A percentile compares a stretch with the other conserved stretches of the same genome.
Evolutionary conservation across 2,888 invertebrate genomes (phyloP).

Genomic region (Drosophila monieri): DNA sequence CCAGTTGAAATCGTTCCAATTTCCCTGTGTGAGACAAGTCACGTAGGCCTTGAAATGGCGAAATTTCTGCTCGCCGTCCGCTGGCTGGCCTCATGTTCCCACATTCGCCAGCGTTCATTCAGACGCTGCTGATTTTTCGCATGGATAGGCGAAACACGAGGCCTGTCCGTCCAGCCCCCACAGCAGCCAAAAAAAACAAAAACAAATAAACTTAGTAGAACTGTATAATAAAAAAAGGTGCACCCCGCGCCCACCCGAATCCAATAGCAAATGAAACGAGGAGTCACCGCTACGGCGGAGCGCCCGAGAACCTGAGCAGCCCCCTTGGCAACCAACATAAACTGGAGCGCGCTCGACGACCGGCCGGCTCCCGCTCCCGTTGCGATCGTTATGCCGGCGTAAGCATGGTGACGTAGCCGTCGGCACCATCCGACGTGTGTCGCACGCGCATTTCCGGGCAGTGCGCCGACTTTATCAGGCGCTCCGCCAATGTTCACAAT

Average conservation of each 20-base stretch:
- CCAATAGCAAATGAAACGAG: constrained; percentile 15
- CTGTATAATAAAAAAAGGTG: constrained; percentile 22
- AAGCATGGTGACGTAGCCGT: constrained; percentile 59
- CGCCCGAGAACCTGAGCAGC: constrained; percentile 1
- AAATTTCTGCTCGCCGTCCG: constrained; percentile 55
- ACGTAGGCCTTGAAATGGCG: constrained; percentile 76
- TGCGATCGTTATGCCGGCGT: constrained; percentile 13
- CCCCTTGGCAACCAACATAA: constrained; percentile 71
- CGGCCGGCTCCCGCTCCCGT: constrained; percentile 9
- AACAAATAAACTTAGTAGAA: constrained; percentile 2
- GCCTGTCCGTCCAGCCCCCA: constrained; percentile 35
- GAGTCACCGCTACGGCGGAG: constrained; percentile 7
- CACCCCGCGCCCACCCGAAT: constrained; percentile 24
- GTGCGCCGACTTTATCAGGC: constrained; percentile 1
- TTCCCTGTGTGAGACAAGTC: constrained; percentile 70
- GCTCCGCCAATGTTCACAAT: constrained; percentile 32
- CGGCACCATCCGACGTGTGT: constrained; percentile 11
- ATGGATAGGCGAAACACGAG: constrained; percentile 65
- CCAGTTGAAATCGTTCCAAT: constrained; percentile 32
- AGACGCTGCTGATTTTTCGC: constrained; percentile 58
- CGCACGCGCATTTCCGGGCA: constrained; percentile 54
- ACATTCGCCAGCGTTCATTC: constrained; percentile 57
- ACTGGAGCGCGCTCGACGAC: constrained; percentile 3
- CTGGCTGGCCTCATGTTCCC: constrained; percentile 46
- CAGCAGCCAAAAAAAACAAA: constrained; percentile 50